Conservation (phyloP, 2,797 vertebrate species). For the Neosilurus hyrtlii region DNA sequence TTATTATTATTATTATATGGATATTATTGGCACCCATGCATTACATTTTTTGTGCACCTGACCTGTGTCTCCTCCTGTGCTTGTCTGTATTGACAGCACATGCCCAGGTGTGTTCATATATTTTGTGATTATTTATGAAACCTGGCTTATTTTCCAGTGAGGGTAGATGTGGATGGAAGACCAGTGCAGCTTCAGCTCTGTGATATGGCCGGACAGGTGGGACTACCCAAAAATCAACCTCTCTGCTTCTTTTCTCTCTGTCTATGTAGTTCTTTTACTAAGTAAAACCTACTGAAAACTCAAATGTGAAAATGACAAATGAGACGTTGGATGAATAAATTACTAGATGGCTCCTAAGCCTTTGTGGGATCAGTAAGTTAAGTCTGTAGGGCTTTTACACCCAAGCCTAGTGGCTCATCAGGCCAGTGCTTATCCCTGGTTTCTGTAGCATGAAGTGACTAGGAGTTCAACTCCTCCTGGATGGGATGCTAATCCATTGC, state of each 20-base stretch:
- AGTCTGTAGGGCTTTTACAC: too few relatives aligned
- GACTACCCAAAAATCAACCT: slow-evolving; percentile 35
- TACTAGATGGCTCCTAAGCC: neutral
- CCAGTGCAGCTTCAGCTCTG: slow-evolving; percentile 71
- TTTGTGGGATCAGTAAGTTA: neutral
- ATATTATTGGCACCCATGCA: neutral
- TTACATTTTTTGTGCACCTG: neutral
- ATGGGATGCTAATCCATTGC: too few relatives aligned
- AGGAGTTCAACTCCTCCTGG: too few relatives aligned
- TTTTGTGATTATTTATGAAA: neutral
- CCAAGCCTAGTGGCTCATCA: too few relatives aligned
- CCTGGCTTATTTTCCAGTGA: slow-evolving; percentile 54
- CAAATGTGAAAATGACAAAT: neutral
- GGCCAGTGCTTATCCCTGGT: too few relatives aligned
- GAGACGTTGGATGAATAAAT: neutral
- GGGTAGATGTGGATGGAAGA: slow-evolving; percentile 75
- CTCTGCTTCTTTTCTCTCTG: slow-evolving; percentile 24
- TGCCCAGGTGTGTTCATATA: neutral
- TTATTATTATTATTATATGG: neutral
- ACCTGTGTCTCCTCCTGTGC: neutral
- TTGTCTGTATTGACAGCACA: neutral
- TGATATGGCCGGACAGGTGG: slow-evolving; percentile 72
- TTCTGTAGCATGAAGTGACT: too few relatives aligned
- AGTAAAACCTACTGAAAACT: neutral
- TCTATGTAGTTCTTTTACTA: neutral